These are phyloP conservation scores for Nycticryphes semicollaris DNA, from an alignment of 2,113 vertebrate genomes.

Conservation along the genomic window DNA sequence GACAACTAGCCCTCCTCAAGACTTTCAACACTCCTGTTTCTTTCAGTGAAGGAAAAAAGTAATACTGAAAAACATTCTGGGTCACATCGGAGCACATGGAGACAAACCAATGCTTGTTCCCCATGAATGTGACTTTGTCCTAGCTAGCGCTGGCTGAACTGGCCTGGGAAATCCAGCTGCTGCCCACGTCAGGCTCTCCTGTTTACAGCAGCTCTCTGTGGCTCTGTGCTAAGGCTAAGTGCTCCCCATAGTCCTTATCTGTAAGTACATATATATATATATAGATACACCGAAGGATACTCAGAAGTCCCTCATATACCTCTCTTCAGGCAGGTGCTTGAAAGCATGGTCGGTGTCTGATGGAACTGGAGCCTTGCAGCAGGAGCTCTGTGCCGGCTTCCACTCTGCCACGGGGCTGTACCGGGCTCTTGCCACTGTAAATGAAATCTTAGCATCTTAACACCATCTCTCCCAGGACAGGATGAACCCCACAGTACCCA, in stretches of 20 bases:
- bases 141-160: background rate
- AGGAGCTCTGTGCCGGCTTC: background rate
- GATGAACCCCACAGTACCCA: background rate
- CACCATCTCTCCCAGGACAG: background rate
- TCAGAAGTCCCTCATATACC: fast-evolving
- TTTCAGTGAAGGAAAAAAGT: constrained; percentile 15
- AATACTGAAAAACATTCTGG: background rate
- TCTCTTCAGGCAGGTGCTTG: background rate
- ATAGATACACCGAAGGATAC: background rate
- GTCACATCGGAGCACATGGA: background rate
- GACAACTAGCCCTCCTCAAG: background rate
- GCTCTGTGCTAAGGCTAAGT: background rate
- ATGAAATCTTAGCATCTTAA: background rate
- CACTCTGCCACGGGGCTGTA: fast-evolving
- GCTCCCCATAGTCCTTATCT: background rate
- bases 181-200: background rate
- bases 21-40: background rate
- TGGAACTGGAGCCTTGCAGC: background rate
- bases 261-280: background rate
- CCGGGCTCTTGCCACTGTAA: background rate
- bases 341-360: background rate
- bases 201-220: background rate
- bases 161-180: constrained; percentile 1
- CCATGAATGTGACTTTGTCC: constrained; percentile 13
- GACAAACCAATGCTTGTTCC: background rate